These are phyloP conservation scores for Aurelia sp. DNA, from an alignment of 30 jellyfish, hydroid and myxozoan genomes.

Conservation along the genomic window DNA sequence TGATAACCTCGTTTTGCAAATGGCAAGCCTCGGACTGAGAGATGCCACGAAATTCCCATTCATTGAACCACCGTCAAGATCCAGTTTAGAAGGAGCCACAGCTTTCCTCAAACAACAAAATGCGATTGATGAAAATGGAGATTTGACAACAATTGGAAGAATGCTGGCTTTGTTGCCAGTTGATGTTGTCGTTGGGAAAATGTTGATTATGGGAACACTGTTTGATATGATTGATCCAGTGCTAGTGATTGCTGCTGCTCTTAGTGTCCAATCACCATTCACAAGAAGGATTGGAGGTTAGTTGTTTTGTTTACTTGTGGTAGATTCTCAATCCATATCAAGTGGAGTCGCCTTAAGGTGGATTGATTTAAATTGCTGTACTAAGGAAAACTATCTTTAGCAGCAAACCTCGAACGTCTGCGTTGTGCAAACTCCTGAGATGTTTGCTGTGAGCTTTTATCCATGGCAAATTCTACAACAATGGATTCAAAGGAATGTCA, in stretches of 20 bases:
- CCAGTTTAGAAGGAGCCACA: conserved; percentile 85
- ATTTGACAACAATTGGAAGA: conserved; percentile 87
- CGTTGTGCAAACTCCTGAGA: no score
- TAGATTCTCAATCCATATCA: no score
- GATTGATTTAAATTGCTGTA: no score
- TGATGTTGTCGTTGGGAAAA: conserved; percentile 92
- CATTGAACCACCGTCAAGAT: conserved; percentile 91
- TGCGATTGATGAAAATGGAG: conserved; percentile 83
- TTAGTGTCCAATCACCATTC: conserved; percentile 95
- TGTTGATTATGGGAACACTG: conserved; percentile 94
- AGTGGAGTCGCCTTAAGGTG: no score
- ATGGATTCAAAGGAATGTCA: no score
- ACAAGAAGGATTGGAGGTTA: conserved; percentile 83
- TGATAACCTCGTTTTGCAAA: conserved; percentile 90
- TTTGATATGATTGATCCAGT: conserved; percentile 92
- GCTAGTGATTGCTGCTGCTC: conserved; percentile 91
- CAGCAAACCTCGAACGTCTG: no score
- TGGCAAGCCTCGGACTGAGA: conserved; percentile 96
- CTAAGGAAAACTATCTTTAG: no score
- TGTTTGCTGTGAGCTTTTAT: no score
- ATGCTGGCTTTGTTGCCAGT: conserved; percentile 96
- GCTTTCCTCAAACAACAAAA: conserved; percentile 76
- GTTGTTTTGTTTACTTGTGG: background rate
- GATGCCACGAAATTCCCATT: conserved; percentile 92
- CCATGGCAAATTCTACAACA: no score